Conservation (phyloP, 2,113 vertebrate genomes). For the Myrmophylax atrothorax region DNA sequence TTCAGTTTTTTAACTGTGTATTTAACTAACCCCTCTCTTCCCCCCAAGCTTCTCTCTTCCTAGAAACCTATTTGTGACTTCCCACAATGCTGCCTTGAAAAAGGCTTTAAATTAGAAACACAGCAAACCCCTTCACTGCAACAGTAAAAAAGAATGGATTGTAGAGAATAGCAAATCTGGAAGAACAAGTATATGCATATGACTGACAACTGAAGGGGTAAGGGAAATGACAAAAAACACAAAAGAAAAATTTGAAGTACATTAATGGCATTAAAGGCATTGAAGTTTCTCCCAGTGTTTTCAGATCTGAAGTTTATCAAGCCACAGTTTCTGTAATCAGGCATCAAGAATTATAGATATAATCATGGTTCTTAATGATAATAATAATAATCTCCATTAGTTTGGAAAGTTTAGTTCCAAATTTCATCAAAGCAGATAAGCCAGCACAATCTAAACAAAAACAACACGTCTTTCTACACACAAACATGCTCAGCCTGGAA, state of each 20-base stretch:
- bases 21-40: conserved; percentile 25
- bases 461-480: conserved; percentile 37
- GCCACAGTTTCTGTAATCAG: conserved; percentile 75
- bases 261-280: conserved; percentile 15
- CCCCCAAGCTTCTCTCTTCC: background rate
- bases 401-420: conserved; percentile 61
- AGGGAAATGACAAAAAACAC: conserved; percentile 52
- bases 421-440: conserved; percentile 63
- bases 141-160: conserved; percentile 29
- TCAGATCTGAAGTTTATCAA: conserved; percentile 39
- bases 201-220: conserved; percentile 35
- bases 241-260: conserved; percentile 27
- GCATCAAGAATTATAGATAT: conserved; percentile 61
- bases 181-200: conserved; percentile 37
- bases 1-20: conserved; percentile 27
- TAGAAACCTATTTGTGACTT: conserved; percentile 35
- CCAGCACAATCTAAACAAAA: conserved; percentile 51
- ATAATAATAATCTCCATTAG: conserved; percentile 40
- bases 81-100: background rate
- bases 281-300: conserved; percentile 39
- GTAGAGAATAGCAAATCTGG: conserved; percentile 26
- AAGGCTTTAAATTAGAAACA: conserved; percentile 37
- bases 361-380: conserved; percentile 27
- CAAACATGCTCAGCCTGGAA: conserved; percentile 60
- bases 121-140: conserved; percentile 37